Evolutionary conservation across 2,113 vertebrate genomes (phyloP).

Genomic region (Prunella fulvescens): DNA sequence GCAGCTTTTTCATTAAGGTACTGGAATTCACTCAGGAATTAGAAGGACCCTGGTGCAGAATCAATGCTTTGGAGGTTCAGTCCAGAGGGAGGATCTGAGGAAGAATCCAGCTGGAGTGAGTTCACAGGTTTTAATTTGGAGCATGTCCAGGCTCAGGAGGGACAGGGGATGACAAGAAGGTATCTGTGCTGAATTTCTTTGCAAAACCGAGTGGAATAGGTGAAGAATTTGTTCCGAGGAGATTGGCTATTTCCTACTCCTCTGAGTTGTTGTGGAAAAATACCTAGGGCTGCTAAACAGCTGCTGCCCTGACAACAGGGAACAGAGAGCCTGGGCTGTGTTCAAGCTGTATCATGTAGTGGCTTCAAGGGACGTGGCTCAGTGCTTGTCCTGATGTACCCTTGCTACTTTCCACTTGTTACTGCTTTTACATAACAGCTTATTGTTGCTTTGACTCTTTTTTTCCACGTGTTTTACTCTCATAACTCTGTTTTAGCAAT

Average conservation of each 20-base stretch:
- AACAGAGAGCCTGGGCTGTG: neutral
- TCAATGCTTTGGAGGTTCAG: neutral
- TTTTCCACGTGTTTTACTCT: neutral
- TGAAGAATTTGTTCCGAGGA: neutral
- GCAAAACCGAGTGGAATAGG: neutral
- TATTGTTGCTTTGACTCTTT: neutral
- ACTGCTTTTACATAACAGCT: neutral
- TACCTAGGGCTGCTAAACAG: neutral
- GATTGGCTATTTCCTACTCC: neutral
- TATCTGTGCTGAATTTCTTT: neutral
- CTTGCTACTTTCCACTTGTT: neutral
- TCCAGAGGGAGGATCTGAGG: neutral
- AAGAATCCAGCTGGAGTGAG: neutral
- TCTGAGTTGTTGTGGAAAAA: slow-evolving; percentile 33
- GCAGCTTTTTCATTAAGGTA: neutral
- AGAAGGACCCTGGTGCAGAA: neutral
- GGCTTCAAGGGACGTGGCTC: neutral
- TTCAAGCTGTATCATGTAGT: neutral
- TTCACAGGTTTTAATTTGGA: neutral
- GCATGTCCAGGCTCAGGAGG: neutral
- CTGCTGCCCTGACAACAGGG: slow-evolving; percentile 7
- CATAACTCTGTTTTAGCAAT: neutral
- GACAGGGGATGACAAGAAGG: neutral
- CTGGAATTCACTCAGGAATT: neutral
- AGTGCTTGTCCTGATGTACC: neutral